Conservation (phyloP, 2,888 invertebrate species). For the Thysanoteuthis rhombus region DNA sequence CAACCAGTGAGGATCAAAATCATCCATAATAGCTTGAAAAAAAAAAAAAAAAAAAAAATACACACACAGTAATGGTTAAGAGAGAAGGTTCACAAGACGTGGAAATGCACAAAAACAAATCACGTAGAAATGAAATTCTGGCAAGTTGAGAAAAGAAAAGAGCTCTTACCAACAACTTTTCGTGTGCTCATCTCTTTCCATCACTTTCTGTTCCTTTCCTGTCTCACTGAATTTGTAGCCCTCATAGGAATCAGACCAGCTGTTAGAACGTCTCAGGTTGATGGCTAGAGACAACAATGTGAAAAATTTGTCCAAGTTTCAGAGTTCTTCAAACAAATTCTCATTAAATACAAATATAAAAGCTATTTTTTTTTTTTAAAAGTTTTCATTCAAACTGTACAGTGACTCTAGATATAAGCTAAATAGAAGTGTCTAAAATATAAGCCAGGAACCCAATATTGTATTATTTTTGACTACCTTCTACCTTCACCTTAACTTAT, state of each 20-base stretch:
- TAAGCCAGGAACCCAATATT: not conserved
- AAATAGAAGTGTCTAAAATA: not conserved
- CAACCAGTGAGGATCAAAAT: too few species aligned
- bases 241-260: slow-evolving; percentile 87
- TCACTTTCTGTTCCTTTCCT: slow-evolving; percentile 58
- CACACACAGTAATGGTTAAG: too few species aligned
- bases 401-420: not conserved
- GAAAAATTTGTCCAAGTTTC: not conserved
- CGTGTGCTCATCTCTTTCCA: slow-evolving; percentile 60
- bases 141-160: not conserved
- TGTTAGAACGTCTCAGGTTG: slow-evolving; percentile 79
- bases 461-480: too few species aligned
- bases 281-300: not conserved
- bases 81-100: too few species aligned
- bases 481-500: too few species aligned
- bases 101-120: too few species aligned
- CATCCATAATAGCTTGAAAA: too few species aligned
- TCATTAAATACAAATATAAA: not conserved
- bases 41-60: too few species aligned
- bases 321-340: not conserved
- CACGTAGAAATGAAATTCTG: too few species aligned
- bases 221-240: slow-evolving; percentile 69
- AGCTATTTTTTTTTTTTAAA: not conserved
- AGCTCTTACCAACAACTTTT: slow-evolving; percentile 56
- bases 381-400: not conserved